A percentile compares a stretch with the other conserved stretches of the same genome.
Conservation (phyloP, 2,888 invertebrate species). For the Gasteruption jaculator region DNA sequence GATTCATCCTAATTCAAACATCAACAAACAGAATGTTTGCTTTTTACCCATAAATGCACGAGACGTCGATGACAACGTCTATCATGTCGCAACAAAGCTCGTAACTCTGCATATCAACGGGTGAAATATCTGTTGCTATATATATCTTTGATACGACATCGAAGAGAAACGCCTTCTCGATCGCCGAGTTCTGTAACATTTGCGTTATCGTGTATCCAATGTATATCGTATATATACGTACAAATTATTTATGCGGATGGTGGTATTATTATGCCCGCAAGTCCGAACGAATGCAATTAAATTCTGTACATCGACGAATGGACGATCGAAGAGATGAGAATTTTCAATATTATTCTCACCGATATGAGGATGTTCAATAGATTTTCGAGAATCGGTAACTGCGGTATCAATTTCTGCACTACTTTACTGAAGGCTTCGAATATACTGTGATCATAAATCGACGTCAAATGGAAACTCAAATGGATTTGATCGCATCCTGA, state of each 20-base stretch:
- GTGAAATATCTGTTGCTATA: constrained; percentile 98
- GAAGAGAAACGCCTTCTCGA: constrained; percentile 98
- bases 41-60: constrained; percentile 92
- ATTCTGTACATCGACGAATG: background rate
- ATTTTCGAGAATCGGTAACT: constrained; percentile 94
- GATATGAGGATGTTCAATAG: constrained; percentile 96
- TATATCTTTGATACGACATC: constrained; percentile 99
- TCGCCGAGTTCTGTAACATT: constrained; percentile 86
- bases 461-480: constrained; percentile 92
- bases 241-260: no score
- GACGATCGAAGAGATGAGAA: constrained; percentile 5
- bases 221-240: no score
- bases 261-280: no score
- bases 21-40: no score
- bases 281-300: no score
- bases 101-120: constrained; percentile 99
- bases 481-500: constrained; percentile 77
- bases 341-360: constrained; percentile 57
- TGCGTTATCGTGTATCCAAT: no score
- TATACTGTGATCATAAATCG: constrained; percentile 99
- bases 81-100: constrained; percentile 99
- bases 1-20: no score
- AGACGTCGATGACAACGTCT: constrained; percentile 98
- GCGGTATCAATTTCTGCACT: constrained; percentile 97
- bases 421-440: constrained; percentile 99